phyloP scores from a whole-genome alignment of 1,140 invertebrate species.

The Thaumetopoea pityocampa region DNA sequence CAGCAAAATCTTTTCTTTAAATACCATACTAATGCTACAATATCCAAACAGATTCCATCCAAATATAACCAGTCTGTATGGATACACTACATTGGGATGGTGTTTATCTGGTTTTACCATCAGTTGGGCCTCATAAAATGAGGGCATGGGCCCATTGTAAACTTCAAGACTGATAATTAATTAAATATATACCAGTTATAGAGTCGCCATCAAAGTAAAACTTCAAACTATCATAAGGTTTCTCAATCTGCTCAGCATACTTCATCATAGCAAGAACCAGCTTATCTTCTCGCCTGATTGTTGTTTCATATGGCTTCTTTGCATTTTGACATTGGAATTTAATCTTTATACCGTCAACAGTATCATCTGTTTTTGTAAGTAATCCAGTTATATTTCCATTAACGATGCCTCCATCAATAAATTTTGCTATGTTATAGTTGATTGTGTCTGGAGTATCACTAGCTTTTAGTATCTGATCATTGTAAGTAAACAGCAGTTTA shows the following conservation, averaged over 20 bases:
- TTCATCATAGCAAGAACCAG: slow-evolving; percentile 39
- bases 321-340: slow-evolving; percentile 55
- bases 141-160: too few relatives aligned
- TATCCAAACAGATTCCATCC: too few relatives aligned
- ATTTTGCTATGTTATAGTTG: slow-evolving; percentile 50
- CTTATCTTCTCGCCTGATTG: slow-evolving; percentile 28
- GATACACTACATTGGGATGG: too few relatives aligned
- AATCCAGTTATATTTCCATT: slow-evolving; percentile 25
- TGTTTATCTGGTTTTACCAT: too few relatives aligned
- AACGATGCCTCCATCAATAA: slow-evolving; percentile 57
- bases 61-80: too few relatives aligned
- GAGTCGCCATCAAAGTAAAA: slow-evolving; percentile 63
- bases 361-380: slow-evolving; percentile 1
- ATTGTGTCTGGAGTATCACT: slow-evolving; percentile 54
- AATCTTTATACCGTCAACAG: slow-evolving; percentile 28
- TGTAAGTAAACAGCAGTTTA: slow-evolving; percentile 48
- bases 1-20: too few relatives aligned
- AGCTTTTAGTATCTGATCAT: slow-evolving; percentile 40
- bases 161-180: slow-evolving; percentile 4
- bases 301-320: slow-evolving; percentile 42
- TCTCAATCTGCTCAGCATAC: slow-evolving; percentile 52
- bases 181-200: slow-evolving; percentile 36
- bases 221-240: slow-evolving; percentile 35
- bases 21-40: too few relatives aligned
- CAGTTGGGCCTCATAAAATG: too few relatives aligned